Evolutionary conservation across 2,113 vertebrate genomes (phyloP).

Genomic region (Nannobrachium achirus): DNA sequence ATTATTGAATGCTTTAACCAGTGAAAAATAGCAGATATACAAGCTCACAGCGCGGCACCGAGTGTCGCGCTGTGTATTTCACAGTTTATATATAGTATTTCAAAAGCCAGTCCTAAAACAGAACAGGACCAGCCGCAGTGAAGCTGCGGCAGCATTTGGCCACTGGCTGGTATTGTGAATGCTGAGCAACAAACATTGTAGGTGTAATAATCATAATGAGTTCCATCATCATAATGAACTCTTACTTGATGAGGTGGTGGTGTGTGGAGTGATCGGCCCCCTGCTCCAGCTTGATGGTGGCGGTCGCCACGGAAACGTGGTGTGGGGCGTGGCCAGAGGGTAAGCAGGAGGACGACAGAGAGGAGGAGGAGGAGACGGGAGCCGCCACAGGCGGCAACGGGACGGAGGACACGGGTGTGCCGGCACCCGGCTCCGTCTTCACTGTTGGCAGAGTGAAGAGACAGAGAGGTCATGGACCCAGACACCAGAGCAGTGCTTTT

Average conservation of each 20-base stretch:
- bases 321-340: conserved; percentile 22
- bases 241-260: conserved; percentile 91
- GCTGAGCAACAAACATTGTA: no score
- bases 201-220: no score
- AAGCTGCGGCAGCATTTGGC: no score
- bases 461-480: not conserved
- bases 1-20: no score
- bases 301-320: conserved; percentile 72
- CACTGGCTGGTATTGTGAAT: no score
- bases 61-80: no score
- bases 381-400: conserved; percentile 50
- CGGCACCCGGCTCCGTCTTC: conserved; percentile 90
- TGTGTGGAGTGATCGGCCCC: conserved; percentile 83
- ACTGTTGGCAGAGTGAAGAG: conserved; percentile 79
- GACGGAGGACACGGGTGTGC: conserved; percentile 53
- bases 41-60: no score
- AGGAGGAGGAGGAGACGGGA: conserved; percentile 34
- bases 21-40: no score
- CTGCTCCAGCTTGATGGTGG: conserved; percentile 91
- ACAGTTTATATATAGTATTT: no score
- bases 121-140: no score
- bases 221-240: conserved; percentile 1
- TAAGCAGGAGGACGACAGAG: not conserved
- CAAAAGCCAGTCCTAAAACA: no score
- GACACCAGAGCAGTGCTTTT: no score